phyloP scores from a whole-genome alignment of 2,797 vertebrate genomes.

The Moxostoma hubbsi region DNA sequence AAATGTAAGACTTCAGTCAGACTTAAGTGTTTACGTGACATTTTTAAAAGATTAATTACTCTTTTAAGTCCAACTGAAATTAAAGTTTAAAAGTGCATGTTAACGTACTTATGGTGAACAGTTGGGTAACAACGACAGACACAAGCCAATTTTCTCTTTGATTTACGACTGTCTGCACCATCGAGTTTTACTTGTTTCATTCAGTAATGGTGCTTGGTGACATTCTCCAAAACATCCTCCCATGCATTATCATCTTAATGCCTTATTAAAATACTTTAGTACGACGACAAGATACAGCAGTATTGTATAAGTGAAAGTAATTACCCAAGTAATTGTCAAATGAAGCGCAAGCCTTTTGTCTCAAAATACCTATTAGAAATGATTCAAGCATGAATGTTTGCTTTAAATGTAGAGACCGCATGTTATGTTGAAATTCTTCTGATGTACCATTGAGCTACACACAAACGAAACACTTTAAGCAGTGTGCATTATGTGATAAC shows the following conservation, averaged over 20 bases:
- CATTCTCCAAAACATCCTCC: background rate
- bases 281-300: background rate
- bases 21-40: no score
- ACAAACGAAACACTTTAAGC: background rate
- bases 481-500: background rate
- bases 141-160: background rate
- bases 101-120: no score
- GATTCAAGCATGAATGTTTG: background rate
- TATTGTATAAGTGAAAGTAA: slow-evolving; percentile 7
- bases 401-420: background rate
- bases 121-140: background rate
- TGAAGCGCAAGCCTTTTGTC: background rate
- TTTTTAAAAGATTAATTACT: no score
- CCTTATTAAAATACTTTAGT: slow-evolving; percentile 1
- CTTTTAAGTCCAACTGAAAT: no score
- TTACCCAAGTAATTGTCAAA: background rate
- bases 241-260: slow-evolving; percentile 26
- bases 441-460: background rate
- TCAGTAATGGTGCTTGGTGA: background rate
- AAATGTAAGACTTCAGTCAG: no score
- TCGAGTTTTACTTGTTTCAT: background rate
- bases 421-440: background rate
- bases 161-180: no score
- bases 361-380: slow-evolving; percentile 15
- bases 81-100: no score